Percentiles rank a stretch among this genome's conserved stretches.
These are phyloP conservation scores for Agapetus fuscipes DNA, from an alignment of 2,888 invertebrate genomes.

Conservation along the genomic window DNA sequence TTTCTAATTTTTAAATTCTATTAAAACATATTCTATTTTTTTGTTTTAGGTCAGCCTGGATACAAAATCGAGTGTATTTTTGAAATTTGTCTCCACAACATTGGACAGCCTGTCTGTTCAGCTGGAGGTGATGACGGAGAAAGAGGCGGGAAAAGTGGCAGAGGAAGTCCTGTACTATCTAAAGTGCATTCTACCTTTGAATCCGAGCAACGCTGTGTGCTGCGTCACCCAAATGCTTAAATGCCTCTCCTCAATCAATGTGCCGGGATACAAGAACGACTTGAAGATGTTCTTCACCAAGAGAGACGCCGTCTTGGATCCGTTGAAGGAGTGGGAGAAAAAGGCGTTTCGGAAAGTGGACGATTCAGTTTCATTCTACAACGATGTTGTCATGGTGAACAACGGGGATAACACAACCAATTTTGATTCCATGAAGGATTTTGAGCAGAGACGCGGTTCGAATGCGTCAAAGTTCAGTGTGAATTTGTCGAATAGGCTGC, in stretches of 20 bases:
- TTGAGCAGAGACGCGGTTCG: neutral
- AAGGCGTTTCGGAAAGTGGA: constrained; percentile 1
- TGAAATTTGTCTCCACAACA: constrained; percentile 52
- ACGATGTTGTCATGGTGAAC: constrained; percentile 14
- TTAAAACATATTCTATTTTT: too few relatives aligned
- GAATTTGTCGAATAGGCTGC: constrained; percentile 28
- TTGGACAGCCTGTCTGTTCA: constrained; percentile 59
- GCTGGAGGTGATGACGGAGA: constrained; percentile 56
- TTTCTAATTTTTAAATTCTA: too few relatives aligned
- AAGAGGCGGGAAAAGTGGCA: constrained; percentile 62
- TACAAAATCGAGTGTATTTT: constrained; percentile 63
- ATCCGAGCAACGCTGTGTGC: constrained; percentile 58
- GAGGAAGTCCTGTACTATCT: constrained; percentile 75
- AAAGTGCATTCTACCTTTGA: constrained; percentile 58
- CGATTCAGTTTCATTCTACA: constrained; percentile 10
- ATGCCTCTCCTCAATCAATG: constrained; percentile 68
- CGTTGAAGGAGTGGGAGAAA: constrained; percentile 5
- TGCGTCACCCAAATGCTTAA: constrained; percentile 70
- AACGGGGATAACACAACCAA: constrained; percentile 1
- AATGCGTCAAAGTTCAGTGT: neutral
- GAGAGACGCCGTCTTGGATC: neutral
- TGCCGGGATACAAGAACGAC: constrained; percentile 29
- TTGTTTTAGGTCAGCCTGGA: constrained; percentile 61
- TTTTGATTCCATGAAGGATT: constrained; percentile 9
- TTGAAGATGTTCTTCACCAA: constrained; percentile 15